Evolutionary conservation across 2,113 vertebrate genomes (phyloP), one percentile per base, ranked within the genome.

Genomic region (Procavia capensis): DNA sequence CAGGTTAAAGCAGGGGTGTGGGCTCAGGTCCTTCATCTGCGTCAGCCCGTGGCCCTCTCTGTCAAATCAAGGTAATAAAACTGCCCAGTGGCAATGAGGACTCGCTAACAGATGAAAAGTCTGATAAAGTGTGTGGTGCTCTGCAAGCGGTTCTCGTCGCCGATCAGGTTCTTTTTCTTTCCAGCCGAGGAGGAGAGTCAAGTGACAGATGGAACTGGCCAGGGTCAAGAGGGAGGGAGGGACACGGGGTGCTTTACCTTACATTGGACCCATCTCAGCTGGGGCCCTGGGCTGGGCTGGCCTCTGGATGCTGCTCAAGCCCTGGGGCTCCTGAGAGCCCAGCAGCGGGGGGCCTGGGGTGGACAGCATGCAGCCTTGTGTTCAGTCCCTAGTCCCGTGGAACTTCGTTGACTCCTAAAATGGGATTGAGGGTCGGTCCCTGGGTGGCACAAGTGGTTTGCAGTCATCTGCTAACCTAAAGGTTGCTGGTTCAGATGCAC

Each of bases 181-280:
- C 41, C 41, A 36, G 59, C 54, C 29, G 13, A 84, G 64, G 45
- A 47, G 36, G 20, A 68, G 61, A 59, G 50, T 29, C 43, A 61
- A 47, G 57, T 20, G n/a, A 39, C 50, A 39, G 63, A 9, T 36
- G 3, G 4, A 39, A 34, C 36, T 8, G 47, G 57, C 76, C 36
- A 36, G 11, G 22, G 5, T 41, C 87, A 1, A 2, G 70, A 47
- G 50, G 57, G 24, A 0, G 97, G 97, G 0, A 97, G 79, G 6
- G 97, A 75, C 0, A 14, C 0, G 13, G 22, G 16, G 2, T 27
- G 76, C 29, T 87, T 34, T 24, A 29, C 59, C 25, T 6, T 27
- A 3, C 22, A 45, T 6, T 13, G 14, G 6, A 34, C 22, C 74
- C 29, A 19, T 31, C 34, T 0, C 0, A 0, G 0, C 24, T 83